Conservation (phyloP, 2,113 vertebrate species). For the Pagrus major region DNA sequence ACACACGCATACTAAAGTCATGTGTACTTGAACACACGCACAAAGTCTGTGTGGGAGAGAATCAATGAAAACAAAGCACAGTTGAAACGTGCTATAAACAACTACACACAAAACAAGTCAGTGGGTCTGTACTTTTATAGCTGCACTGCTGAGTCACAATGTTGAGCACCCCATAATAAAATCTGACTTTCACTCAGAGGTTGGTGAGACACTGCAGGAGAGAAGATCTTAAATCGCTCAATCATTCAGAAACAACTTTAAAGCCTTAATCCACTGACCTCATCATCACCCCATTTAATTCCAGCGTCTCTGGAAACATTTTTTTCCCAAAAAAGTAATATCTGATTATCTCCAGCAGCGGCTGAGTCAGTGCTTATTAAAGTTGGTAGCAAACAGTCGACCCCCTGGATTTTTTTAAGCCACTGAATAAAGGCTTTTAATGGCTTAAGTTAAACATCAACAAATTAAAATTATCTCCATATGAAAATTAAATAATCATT, state of each 20-base stretch:
- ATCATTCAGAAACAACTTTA: conserved; percentile 53
- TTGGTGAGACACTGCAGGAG: conserved; percentile 18
- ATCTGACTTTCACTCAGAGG: conserved; percentile 36
- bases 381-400: conserved; percentile 13
- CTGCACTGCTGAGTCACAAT: conserved; percentile 57
- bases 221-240: conserved; percentile 48
- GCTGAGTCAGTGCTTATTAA: conserved; percentile 23
- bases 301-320: conserved; percentile 32
- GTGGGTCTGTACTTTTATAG: conserved; percentile 53
- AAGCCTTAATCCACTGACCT: conserved; percentile 35
- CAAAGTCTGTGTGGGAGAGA: conserved; percentile 63
- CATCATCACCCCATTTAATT: conserved; percentile 37
- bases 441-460: not conserved
- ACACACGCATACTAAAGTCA: not conserved
- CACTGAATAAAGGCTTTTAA: not conserved
- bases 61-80: conserved; percentile 74
- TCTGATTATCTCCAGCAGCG: conserved; percentile 39
- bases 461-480: not conserved
- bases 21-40: conserved; percentile 32
- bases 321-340: conserved; percentile 47
- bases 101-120: conserved; percentile 58
- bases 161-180: conserved; percentile 29
- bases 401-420: conserved; percentile 2
- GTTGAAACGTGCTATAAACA: conserved; percentile 56
- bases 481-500: not conserved